These are phyloP conservation scores for Cydia amplana DNA, from an alignment of 1,140 invertebrate species.

Conservation along the genomic window DNA sequence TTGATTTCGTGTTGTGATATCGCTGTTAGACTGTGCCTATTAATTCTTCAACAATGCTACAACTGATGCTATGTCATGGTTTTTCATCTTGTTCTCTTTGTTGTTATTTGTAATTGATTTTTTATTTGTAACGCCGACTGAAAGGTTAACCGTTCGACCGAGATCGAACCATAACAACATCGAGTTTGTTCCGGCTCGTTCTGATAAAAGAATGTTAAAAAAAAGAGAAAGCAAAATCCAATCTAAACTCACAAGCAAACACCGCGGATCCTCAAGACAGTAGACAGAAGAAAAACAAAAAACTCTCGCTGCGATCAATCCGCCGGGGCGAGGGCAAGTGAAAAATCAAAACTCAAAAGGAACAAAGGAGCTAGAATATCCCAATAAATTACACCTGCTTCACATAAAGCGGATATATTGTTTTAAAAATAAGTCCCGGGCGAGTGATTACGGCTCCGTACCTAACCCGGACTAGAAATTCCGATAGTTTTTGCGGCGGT, in stretches of 20 bases:
- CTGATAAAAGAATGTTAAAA: constrained; percentile 46
- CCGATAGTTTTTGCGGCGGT: constrained; percentile 76
- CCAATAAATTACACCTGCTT: constrained; percentile 68
- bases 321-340: constrained; percentile 49
- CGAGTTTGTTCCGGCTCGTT: constrained; percentile 29
- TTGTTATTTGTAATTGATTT: constrained; percentile 63
- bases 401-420: constrained; percentile 69
- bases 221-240: constrained; percentile 57
- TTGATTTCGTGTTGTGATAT: constrained; percentile 72
- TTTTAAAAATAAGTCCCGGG: constrained; percentile 70
- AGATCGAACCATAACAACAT: constrained; percentile 39
- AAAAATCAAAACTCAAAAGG: constrained; percentile 62
- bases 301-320: constrained; percentile 57
- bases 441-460: constrained; percentile 64
- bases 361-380: constrained; percentile 54
- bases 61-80: constrained; percentile 45
- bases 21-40: constrained; percentile 57
- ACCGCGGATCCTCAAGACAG: constrained; percentile 59
- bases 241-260: constrained; percentile 72
- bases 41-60: constrained; percentile 63
- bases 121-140: constrained; percentile 47
- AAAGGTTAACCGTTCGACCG: constrained; percentile 47
- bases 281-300: constrained; percentile 76
- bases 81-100: constrained; percentile 53
- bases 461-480: constrained; percentile 67